These are phyloP conservation scores for Aselliscus stoliczkanus DNA, from an alignment of 2,797 vertebrate genomes.

Conservation along the genomic window DNA sequence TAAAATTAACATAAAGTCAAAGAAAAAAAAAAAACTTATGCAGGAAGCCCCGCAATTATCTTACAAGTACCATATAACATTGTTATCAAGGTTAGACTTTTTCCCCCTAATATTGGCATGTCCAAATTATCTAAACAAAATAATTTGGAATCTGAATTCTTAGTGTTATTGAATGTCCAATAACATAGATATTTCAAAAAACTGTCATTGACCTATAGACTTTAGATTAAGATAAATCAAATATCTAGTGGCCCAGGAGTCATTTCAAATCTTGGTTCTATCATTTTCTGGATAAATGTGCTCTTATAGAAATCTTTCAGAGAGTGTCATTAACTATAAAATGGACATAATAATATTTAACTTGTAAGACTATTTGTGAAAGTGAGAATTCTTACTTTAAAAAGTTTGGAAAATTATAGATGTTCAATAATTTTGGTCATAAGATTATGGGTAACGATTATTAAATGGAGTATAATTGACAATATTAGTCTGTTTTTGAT, in stretches of 20 bases:
- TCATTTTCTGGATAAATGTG: background rate
- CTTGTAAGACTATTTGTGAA: background rate
- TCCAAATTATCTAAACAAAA: background rate
- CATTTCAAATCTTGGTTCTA: background rate
- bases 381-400: background rate
- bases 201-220: background rate
- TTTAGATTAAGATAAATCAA: background rate
- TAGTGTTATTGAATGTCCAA: background rate
- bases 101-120: background rate
- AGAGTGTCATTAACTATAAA: background rate
- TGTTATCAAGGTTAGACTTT: background rate
- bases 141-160: background rate
- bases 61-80: background rate
- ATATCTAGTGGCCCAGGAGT: background rate
- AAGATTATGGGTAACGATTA: background rate
- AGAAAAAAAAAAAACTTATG: background rate
- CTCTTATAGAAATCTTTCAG: background rate
- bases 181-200: background rate
- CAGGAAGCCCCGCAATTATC: background rate
- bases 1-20: background rate
- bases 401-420: background rate
- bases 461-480: background rate
- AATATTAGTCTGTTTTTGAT: background rate
- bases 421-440: background rate
- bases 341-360: background rate